Evolutionary conservation across 2,888 invertebrate species (phyloP).

Genomic region (Lasioglossum malachurum): DNA sequence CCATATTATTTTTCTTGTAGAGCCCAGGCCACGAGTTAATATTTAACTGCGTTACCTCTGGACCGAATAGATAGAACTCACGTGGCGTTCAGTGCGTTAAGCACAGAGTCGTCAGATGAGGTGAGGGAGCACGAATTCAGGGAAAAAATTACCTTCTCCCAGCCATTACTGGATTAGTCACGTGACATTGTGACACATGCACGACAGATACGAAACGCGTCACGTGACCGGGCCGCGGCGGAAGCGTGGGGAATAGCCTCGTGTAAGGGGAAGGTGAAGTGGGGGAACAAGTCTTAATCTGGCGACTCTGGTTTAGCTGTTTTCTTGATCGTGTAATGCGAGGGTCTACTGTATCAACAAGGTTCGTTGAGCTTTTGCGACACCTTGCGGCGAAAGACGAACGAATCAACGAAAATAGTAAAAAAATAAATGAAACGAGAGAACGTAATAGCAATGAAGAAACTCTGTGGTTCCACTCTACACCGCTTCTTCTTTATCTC

Average conservation of each 20-base stretch:
- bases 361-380: neutral
- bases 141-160: too few species aligned
- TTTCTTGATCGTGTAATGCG: neutral
- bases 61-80: neutral
- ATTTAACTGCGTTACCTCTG: neutral
- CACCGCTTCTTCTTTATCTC: constrained; percentile 10
- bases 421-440: constrained; percentile 16
- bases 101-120: too few species aligned
- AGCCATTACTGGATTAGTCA: too few species aligned
- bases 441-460: constrained; percentile 10
- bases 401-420: constrained; percentile 28
- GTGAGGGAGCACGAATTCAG: too few species aligned
- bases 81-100: neutral
- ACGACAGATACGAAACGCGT: too few species aligned
- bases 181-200: too few species aligned
- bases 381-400: neutral
- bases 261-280: too few species aligned
- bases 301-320: neutral
- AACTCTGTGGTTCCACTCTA: neutral
- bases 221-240: too few species aligned
- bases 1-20: neutral
- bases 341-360: neutral
- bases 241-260: too few species aligned
- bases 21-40: neutral
- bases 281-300: too few species aligned